Percentiles rank a stretch among this genome's conserved stretches.
phyloP scores from a whole-genome alignment of 1,140 invertebrate species.

The Lucilia cuprina region DNA sequence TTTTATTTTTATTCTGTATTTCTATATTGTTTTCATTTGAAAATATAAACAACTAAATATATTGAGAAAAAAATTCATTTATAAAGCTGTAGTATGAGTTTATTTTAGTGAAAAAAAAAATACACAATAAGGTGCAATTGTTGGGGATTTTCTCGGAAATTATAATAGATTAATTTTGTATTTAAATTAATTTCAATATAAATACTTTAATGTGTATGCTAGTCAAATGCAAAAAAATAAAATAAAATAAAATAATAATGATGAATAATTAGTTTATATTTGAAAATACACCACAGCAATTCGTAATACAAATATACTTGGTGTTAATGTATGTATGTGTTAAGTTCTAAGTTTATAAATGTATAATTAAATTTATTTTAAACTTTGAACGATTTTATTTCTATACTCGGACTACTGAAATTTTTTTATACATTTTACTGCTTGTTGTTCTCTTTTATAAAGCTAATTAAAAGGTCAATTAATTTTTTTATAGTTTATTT shows the following conservation, averaged over 20 bases:
- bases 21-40: too few relatives aligned
- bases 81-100: neutral
- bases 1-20: neutral
- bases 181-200: neutral
- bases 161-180: neutral
- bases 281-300: neutral
- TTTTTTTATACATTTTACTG: neutral
- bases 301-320: neutral
- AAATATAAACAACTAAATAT: neutral
- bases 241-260: neutral
- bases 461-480: neutral
- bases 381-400: neutral
- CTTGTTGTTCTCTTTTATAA: neutral
- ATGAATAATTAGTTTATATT: neutral
- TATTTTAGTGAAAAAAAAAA: neutral
- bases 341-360: neutral
- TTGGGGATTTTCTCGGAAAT: neutral
- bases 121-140: neutral
- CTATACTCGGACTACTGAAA: neutral
- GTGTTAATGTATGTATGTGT: neutral
- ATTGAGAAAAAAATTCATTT: neutral
- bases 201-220: neutral
- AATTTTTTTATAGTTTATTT: neutral
- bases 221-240: neutral
- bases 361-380: neutral